Conservation (phyloP, 2,888 invertebrate genomes). For the Chrysolina haemoptera region DNA sequence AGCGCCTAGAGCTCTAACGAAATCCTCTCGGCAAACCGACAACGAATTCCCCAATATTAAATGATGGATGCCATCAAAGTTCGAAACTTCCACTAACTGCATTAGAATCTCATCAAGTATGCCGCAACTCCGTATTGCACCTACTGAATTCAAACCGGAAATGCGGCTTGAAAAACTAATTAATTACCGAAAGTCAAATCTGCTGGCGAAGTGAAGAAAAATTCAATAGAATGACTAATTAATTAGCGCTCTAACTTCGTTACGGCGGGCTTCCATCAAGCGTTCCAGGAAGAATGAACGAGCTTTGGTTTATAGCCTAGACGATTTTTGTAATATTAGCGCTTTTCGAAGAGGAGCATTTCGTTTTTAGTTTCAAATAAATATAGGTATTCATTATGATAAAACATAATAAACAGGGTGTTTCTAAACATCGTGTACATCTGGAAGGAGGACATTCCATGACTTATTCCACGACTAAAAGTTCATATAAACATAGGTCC, state of each 20-base stretch:
- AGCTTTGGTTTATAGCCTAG: background rate
- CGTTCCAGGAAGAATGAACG: conserved; percentile 4
- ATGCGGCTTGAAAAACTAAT: conserved; percentile 40
- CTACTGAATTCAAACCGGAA: conserved; percentile 18
- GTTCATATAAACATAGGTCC: too few relatives aligned
- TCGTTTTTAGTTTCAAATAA: background rate
- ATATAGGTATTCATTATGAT: too few relatives aligned
- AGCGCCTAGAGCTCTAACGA: too few relatives aligned
- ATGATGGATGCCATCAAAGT: conserved; percentile 10
- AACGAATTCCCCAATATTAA: background rate
- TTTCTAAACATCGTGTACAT: too few relatives aligned
- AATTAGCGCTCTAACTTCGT: conserved; percentile 41
- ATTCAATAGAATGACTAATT: conserved; percentile 47
- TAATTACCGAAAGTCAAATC: conserved; percentile 40
- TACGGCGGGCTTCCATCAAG: conserved; percentile 34
- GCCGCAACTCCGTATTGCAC: background rate
- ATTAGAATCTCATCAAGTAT: conserved; percentile 4
- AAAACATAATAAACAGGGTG: too few relatives aligned
- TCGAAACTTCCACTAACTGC: conserved; percentile 5
- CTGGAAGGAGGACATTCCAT: too few relatives aligned
- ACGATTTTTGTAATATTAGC: conserved; percentile 1
- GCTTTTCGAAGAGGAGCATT: background rate
- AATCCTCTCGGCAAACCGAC: background rate
- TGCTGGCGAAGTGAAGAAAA: conserved; percentile 37
- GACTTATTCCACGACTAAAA: too few relatives aligned